A percentile compares a stretch with the other conserved stretches of the same genome.
These are phyloP conservation scores for Schlechtendalia chinensis DNA, from an alignment of 1,140 invertebrate genomes.

Conservation along the genomic window DNA sequence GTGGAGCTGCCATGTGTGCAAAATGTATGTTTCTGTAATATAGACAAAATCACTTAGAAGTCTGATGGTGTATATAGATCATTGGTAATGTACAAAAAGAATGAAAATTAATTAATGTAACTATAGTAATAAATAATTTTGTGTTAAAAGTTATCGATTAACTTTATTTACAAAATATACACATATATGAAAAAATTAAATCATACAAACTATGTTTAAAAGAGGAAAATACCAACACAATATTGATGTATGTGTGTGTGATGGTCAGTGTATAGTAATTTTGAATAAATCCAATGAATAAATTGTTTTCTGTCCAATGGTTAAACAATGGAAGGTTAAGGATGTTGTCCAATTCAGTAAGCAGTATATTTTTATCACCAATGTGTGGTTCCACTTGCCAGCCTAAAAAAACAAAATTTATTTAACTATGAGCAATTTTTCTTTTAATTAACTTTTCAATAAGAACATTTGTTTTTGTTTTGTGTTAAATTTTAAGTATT, in stretches of 20 bases:
- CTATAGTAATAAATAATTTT: not conserved
- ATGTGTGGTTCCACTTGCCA: not conserved
- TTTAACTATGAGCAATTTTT: slow-evolving; percentile 17
- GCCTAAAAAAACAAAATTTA: slow-evolving; percentile 25
- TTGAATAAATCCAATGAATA: not conserved
- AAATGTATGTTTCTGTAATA: not conserved
- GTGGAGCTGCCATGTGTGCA: not conserved
- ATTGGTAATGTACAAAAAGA: not conserved
- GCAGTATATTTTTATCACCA: slow-evolving; percentile 9
- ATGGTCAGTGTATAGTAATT: not conserved
- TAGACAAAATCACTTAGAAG: not conserved
- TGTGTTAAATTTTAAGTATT: not conserved
- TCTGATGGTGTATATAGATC: no score
- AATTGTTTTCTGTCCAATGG: not conserved
- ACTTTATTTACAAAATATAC: not conserved
- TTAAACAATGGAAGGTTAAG: not conserved
- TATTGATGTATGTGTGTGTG: not conserved
- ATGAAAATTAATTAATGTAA: not conserved
- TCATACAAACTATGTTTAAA: slow-evolving; percentile 22
- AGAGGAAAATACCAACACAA: slow-evolving; percentile 21
- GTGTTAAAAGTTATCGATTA: not conserved
- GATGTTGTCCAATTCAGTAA: not conserved
- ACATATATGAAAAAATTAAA: not conserved
- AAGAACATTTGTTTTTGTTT: slow-evolving; percentile 12
- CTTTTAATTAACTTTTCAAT: not conserved